phyloP scores from a whole-genome alignment of 1,140 invertebrate species.

The Pentalonia nigronervosa region DNA sequence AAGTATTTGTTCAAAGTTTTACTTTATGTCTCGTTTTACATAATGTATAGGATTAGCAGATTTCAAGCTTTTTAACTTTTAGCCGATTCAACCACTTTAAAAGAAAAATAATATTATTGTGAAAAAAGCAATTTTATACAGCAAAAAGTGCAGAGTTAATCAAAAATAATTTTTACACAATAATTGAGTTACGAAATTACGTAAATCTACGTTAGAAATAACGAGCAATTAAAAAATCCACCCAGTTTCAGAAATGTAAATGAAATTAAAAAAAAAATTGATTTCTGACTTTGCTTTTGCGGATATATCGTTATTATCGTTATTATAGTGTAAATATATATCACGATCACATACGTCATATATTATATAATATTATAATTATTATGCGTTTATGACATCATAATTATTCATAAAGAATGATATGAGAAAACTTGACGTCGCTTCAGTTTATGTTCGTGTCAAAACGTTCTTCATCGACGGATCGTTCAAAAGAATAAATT shows the following conservation, averaged over 20 bases:
- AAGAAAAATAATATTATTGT: not conserved
- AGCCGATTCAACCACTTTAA: not conserved
- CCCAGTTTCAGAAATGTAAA: not conserved
- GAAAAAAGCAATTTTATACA: not conserved
- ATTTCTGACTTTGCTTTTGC: not conserved
- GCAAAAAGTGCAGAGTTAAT: not conserved
- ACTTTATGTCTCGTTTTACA: conserved; percentile 12
- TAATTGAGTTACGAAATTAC: not conserved
- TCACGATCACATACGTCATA: not conserved
- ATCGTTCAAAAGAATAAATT: not conserved
- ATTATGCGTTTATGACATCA: not conserved
- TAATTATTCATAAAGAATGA: not conserved
- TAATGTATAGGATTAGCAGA: not conserved
- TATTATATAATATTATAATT: not conserved
- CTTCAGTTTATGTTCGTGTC: not conserved
- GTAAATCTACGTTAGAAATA: not conserved
- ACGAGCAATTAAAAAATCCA: not conserved
- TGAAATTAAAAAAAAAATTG: not conserved
- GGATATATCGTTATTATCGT: not conserved
- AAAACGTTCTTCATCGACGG: not conserved
- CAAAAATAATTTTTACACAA: not conserved
- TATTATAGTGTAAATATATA: not conserved
- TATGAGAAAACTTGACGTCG: not conserved
- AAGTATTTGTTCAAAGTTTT: not conserved
- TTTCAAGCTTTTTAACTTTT: not conserved